Evolutionary conservation across 2,797 vertebrate species (phyloP).

Genomic region (Acomys russatus): DNA sequence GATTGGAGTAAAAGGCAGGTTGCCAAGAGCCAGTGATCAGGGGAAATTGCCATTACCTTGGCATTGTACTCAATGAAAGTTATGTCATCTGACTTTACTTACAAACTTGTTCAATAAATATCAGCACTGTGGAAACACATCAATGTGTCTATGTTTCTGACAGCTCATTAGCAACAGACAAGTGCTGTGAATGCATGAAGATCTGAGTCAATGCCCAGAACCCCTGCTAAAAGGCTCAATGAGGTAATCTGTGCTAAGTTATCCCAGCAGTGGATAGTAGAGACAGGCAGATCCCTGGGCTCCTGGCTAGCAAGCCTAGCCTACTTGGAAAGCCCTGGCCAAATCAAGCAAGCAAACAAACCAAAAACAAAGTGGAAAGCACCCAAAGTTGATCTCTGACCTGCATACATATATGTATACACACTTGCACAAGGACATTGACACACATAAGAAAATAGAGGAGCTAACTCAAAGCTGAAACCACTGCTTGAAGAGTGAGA

Average conservation of each 20-base stretch:
- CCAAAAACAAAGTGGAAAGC: neutral
- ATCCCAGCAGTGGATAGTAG: neutral
- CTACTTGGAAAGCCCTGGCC: neutral
- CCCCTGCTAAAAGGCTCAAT: neutral
- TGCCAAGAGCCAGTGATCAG: neutral
- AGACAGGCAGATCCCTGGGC: neutral
- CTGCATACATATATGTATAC: neutral
- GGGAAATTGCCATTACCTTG: neutral
- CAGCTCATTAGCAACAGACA: neutral
- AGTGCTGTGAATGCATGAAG: neutral
- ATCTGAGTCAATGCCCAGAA: neutral
- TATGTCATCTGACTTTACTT: neutral
- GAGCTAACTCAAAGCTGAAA: slow-evolving; percentile 46
- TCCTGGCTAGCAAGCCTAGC: neutral
- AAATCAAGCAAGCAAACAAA: neutral
- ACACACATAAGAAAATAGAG: slow-evolving; percentile 17
- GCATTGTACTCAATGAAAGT: neutral
- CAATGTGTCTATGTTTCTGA: neutral
- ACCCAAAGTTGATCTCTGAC: neutral
- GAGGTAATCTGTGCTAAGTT: too few relatives aligned
- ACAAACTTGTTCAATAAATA: neutral
- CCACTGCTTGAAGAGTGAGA: slow-evolving; percentile 31
- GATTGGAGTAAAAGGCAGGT: neutral
- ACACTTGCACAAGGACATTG: neutral
- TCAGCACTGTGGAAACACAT: neutral